Conservation (phyloP, 2,888 invertebrate genomes). For the Agrochola litura region DNA sequence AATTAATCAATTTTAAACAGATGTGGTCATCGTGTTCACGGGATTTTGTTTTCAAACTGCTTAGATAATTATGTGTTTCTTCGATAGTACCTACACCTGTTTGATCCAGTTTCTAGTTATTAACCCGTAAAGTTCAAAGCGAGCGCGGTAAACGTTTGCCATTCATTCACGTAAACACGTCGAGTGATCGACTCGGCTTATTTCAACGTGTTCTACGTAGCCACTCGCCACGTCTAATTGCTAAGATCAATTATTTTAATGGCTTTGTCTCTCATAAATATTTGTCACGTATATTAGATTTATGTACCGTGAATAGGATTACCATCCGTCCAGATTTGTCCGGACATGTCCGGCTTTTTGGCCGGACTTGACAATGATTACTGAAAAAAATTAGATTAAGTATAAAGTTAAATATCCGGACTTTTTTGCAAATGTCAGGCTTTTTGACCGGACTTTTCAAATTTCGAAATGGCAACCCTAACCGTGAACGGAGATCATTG, state of each 20-base stretch:
- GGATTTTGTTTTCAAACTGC: no score
- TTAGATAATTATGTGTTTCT: no score
- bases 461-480: no score
- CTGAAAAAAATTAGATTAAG: no score
- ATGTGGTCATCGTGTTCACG: no score
- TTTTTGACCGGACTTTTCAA: no score
- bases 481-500: conserved; percentile 8
- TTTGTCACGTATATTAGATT: conserved; percentile 34
- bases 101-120: conserved; percentile 55
- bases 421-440: no score
- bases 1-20: no score
- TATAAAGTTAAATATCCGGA: no score
- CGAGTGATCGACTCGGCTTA: conserved; percentile 8
- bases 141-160: conserved; percentile 9
- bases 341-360: no score
- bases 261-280: conserved; percentile 33
- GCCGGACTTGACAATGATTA: no score
- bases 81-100: conserved; percentile 43
- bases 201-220: conserved; percentile 8
- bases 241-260: conserved; percentile 51
- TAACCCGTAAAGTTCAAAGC: conserved; percentile 57
- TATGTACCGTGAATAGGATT: conserved; percentile 13
- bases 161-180: conserved; percentile 42
- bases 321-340: no score
- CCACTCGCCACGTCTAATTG: conserved; percentile 30